phyloP scores from a whole-genome alignment of 1,140 invertebrate species.

The Drosophila biarmipes region DNA sequence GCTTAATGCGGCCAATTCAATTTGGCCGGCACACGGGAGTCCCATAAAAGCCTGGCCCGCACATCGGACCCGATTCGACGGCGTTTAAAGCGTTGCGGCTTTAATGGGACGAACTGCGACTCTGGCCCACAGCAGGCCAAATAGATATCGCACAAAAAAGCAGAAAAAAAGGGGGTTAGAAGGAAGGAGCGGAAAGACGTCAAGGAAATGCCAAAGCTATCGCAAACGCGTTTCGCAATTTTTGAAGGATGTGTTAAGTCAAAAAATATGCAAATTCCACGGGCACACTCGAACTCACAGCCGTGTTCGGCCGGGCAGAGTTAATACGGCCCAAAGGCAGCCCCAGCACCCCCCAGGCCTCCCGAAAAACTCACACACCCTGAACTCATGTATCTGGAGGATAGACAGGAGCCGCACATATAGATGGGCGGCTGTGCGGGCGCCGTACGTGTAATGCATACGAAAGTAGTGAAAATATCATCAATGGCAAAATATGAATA shows the following conservation, averaged over 20 bases:
- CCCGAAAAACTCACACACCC: neutral
- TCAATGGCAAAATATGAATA: slow-evolving; percentile 82
- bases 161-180: slow-evolving; percentile 7
- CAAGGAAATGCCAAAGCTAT: slow-evolving; percentile 82
- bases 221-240: slow-evolving; percentile 81
- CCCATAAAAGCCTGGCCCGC: slow-evolving; percentile 32
- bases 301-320: slow-evolving; percentile 53
- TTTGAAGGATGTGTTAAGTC: slow-evolving; percentile 83
- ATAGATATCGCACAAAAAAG: slow-evolving; percentile 15
- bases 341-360: slow-evolving; percentile 11
- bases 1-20: slow-evolving; percentile 70
- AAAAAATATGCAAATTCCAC: slow-evolving; percentile 80
- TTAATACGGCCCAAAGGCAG: slow-evolving; percentile 63
- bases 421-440: slow-evolving; percentile 33
- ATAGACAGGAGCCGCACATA: slow-evolving; percentile 4
- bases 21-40: slow-evolving; percentile 57
- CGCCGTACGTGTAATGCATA: slow-evolving; percentile 78
- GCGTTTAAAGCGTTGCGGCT: slow-evolving; percentile 46
- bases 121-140: slow-evolving; percentile 2
- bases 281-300: slow-evolving; percentile 38
- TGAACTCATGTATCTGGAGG: neutral
- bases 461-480: slow-evolving; percentile 82
- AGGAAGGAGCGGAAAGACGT: slow-evolving; percentile 61
- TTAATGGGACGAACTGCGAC: slow-evolving; percentile 43
- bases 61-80: slow-evolving; percentile 16